Percentiles rank a stretch among this genome's conserved stretches.
These are phyloP conservation scores for Heliangelus exortis DNA, from an alignment of 2,797 vertebrate species.

Conservation along the genomic window DNA sequence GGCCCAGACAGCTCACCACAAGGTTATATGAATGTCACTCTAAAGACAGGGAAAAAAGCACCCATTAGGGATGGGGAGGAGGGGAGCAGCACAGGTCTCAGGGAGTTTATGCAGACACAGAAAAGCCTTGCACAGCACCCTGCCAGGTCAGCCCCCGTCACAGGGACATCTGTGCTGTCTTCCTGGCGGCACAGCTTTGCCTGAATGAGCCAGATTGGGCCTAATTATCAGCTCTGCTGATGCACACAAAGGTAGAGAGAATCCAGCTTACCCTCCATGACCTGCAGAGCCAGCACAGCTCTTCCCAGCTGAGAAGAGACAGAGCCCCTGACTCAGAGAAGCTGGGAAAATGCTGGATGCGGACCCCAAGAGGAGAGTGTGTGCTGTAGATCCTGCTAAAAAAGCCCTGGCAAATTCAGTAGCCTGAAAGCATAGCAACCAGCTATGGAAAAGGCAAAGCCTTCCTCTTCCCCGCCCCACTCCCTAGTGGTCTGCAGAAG, in stretches of 20 bases:
- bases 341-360: not conserved
- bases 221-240: conserved; percentile 72
- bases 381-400: not conserved
- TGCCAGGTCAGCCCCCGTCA: conserved; percentile 19
- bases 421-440: not conserved
- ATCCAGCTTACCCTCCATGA: conserved; percentile 70
- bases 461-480: not conserved
- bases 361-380: accelerated
- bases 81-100: not conserved
- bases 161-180: conserved; percentile 62
- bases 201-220: conserved; percentile 63
- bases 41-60: not conserved
- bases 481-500: not conserved
- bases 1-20: not conserved
- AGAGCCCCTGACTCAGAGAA: not conserved
- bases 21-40: conserved; percentile 8
- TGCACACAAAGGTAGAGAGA: conserved; percentile 65
- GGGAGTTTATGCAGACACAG: not conserved
- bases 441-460: conserved; percentile 2
- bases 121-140: conserved; percentile 37
- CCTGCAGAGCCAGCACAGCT: conserved; percentile 55
- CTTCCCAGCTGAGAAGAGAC: not conserved
- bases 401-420: not conserved
- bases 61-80: not conserved
- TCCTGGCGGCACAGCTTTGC: conserved; percentile 51